Evolutionary conservation across 2,797 vertebrate genomes (phyloP).

Genomic region (Gymnocypris eckloni): DNA sequence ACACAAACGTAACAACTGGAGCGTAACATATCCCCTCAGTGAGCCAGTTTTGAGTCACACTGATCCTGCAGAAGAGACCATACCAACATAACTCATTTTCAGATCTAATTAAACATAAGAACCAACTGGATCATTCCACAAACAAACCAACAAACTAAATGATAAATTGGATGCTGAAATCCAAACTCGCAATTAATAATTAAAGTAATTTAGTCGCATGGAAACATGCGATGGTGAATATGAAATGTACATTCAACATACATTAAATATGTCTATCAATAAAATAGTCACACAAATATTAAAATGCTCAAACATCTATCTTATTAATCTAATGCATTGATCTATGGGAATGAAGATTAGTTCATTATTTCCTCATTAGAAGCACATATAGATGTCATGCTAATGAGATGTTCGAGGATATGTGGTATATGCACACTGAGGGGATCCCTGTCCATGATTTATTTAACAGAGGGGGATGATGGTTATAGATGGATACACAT

Average conservation of each 20-base stretch:
- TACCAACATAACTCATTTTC: slow-evolving; percentile 16
- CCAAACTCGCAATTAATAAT: not conserved
- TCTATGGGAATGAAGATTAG: slow-evolving; percentile 4
- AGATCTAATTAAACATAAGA: slow-evolving; percentile 6
- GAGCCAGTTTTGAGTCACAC: slow-evolving; percentile 5
- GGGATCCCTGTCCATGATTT: slow-evolving; percentile 52
- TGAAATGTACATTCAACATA: not conserved
- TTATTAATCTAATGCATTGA: not conserved
- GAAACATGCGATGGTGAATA: not conserved
- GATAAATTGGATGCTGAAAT: not conserved
- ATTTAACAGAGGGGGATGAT: slow-evolving; percentile 53
- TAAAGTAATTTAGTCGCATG: not conserved
- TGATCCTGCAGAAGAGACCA: slow-evolving; percentile 1
- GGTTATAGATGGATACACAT: slow-evolving; percentile 23
- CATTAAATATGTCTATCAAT: not conserved
- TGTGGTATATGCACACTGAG: slow-evolving; percentile 3
- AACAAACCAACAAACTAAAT: not conserved
- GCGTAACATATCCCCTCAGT: not conserved
- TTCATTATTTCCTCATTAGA: slow-evolving; percentile 32
- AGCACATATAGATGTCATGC: slow-evolving; percentile 30
- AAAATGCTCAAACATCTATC: not conserved
- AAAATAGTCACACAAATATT: not conserved
- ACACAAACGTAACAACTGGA: slow-evolving; percentile 5
- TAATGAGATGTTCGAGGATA: slow-evolving; percentile 16
- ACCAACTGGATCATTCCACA: not conserved